Evolutionary conservation across 2,113 vertebrate species (phyloP).

Genomic region (Eubucco bourcierii): DNA sequence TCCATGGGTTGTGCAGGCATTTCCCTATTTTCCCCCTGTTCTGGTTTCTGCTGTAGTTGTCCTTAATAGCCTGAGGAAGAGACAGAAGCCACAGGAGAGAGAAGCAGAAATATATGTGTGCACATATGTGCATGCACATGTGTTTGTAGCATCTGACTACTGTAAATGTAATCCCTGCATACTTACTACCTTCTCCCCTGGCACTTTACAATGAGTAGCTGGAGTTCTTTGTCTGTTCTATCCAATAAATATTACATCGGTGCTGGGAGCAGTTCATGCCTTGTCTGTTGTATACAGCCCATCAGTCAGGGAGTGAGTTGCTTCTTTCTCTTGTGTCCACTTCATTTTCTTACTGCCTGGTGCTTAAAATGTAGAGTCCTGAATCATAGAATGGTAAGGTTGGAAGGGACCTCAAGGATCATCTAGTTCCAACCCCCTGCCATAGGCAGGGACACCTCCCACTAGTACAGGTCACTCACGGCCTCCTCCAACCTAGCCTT

Average conservation of each 20-base stretch:
- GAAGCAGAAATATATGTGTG: neutral
- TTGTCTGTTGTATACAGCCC: conserved; percentile 3
- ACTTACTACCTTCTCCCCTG: neutral
- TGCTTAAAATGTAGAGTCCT: neutral
- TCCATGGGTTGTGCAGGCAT: neutral
- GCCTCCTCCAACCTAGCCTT: too few relatives aligned
- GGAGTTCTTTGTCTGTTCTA: neutral
- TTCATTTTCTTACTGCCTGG: neutral
- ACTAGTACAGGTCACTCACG: too few relatives aligned
- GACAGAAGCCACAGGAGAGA: neutral
- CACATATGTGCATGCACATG: neutral
- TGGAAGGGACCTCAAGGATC: too few relatives aligned
- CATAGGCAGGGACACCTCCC: too few relatives aligned
- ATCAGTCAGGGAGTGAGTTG: neutral
- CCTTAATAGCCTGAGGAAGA: neutral
- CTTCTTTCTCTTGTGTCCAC: neutral
- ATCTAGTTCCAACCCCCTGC: too few relatives aligned
- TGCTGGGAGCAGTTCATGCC: neutral
- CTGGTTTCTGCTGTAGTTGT: neutral
- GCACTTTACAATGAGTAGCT: neutral
- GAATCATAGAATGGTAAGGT: too few relatives aligned
- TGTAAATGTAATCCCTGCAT: neutral
- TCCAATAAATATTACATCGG: neutral
- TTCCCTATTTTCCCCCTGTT: neutral
- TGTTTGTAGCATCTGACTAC: neutral